Percentiles rank a stretch among this genome's conserved stretches.
Conservation (phyloP, 2,888 invertebrate genomes). For the Leptopilina myrica region DNA sequence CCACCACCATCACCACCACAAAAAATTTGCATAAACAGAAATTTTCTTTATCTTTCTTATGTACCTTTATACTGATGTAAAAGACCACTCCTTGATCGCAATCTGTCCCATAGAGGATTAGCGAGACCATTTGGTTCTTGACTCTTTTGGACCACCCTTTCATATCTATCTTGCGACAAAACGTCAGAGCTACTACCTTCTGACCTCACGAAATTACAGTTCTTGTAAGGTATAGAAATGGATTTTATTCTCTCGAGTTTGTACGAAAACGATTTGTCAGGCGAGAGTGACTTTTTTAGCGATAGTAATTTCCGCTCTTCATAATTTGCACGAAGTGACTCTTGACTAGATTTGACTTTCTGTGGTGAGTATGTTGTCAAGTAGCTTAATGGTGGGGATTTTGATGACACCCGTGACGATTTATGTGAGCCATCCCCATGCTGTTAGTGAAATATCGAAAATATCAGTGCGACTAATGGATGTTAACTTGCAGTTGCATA, state of each 20-base stretch:
- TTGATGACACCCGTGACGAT: slow-evolving; percentile 63
- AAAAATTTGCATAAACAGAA: too few relatives aligned
- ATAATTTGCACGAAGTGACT: slow-evolving; percentile 59
- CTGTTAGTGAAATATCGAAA: slow-evolving; percentile 80
- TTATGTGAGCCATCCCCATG: slow-evolving; percentile 78
- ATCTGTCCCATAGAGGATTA: slow-evolving; percentile 70
- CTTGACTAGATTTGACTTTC: slow-evolving; percentile 62
- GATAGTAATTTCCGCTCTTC: slow-evolving; percentile 62
- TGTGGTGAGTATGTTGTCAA: slow-evolving; percentile 65
- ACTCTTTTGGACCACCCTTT: slow-evolving; percentile 60
- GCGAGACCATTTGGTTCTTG: slow-evolving; percentile 66
- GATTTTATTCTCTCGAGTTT: slow-evolving; percentile 68
- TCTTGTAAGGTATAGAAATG: slow-evolving; percentile 68
- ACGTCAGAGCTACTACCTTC: slow-evolving; percentile 50
- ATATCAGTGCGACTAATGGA: slow-evolving; percentile 53
- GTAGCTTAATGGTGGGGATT: slow-evolving; percentile 64
- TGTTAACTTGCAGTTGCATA: slow-evolving; percentile 58
- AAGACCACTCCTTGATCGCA: slow-evolving; percentile 69
- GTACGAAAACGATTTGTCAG: slow-evolving; percentile 66
- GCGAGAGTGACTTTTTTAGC: slow-evolving; percentile 62
- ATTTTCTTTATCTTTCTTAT: slow-evolving; percentile 67
- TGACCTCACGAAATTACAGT: slow-evolving; percentile 53
- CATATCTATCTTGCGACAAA: slow-evolving; percentile 58
- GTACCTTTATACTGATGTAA: slow-evolving; percentile 74
- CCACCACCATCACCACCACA: slow-evolving; percentile 56